A percentile compares a stretch with the other conserved stretches of the same genome.
Conservation (phyloP, 2,888 invertebrate species). For the Cerastis leucographa region DNA sequence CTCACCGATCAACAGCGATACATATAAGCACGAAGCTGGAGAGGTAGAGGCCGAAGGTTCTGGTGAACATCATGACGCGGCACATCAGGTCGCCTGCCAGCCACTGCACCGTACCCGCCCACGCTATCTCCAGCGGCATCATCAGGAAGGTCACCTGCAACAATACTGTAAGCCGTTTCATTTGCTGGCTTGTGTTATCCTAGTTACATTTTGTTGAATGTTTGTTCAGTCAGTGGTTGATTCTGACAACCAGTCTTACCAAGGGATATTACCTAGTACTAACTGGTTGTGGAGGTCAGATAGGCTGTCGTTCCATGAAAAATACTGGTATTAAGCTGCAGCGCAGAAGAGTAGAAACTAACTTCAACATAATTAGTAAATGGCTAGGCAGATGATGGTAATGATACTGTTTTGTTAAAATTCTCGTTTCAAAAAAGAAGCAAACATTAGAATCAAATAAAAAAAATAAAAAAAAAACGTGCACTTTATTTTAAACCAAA, state of each 20-base stretch:
- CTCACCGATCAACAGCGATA: slow-evolving; percentile 96
- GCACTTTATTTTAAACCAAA: too few species aligned
- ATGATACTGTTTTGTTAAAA: not conserved
- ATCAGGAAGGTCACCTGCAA: slow-evolving; percentile 95
- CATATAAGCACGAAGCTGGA: slow-evolving; percentile 97
- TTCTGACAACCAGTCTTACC: too few species aligned
- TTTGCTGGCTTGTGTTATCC: not conserved
- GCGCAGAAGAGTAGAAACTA: not conserved
- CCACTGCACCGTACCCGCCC: slow-evolving; percentile 97
- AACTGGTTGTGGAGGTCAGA: too few species aligned
- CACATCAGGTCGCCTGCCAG: slow-evolving; percentile 96
- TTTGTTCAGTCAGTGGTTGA: not conserved
- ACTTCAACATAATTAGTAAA: not conserved
- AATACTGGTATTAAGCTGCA: too few species aligned
- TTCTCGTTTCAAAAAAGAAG: not conserved
- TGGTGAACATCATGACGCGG: slow-evolving; percentile 96
- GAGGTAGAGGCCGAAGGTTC: slow-evolving; percentile 96
- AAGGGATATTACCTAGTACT: too few species aligned
- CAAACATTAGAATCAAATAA: not conserved
- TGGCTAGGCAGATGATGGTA: not conserved
- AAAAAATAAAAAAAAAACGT: too few species aligned
- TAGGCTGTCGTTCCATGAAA: too few species aligned
- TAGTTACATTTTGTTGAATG: too few species aligned
- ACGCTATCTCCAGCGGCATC: slow-evolving; percentile 97
- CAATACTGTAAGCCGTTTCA: slow-evolving; percentile 56